Percentiles rank a stretch among this genome's conserved stretches.
Conservation (phyloP, 2,113 vertebrate species). For the Irena cyanogastra region DNA sequence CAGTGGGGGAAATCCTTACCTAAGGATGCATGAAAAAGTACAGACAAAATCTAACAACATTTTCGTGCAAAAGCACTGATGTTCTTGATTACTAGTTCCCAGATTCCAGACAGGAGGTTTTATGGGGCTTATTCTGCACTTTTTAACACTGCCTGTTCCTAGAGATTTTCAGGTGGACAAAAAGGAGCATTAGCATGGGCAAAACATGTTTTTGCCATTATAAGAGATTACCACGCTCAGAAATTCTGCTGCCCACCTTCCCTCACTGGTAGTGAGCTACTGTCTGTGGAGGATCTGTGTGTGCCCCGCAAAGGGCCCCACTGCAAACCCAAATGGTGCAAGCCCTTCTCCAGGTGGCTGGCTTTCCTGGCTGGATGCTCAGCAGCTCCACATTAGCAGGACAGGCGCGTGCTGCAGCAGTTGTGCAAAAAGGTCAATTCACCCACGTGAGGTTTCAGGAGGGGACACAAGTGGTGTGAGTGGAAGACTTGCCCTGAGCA, state of each 20-base stretch:
- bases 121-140: background rate
- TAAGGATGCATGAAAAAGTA: background rate
- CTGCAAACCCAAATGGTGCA: background rate
- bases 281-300: background rate
- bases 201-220: background rate
- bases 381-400: background rate
- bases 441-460: background rate
- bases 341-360: background rate
- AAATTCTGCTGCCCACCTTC: background rate
- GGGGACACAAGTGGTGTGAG: background rate
- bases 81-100: background rate
- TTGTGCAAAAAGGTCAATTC: background rate
- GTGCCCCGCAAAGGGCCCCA: background rate
- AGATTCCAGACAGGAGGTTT: background rate
- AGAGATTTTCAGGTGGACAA: background rate
- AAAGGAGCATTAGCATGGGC: background rate
- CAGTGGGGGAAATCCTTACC: background rate
- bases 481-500: background rate
- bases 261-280: background rate
- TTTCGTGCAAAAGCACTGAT: background rate
- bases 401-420: fast-evolving
- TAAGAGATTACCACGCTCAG: background rate
- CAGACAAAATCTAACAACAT: background rate
- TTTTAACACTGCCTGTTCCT: background rate
- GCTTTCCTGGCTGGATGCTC: background rate